Evolutionary conservation across 2,797 vertebrate species (phyloP), one percentile per base, ranked within the genome.

Genomic region (Oryzias dopingdopingensis): DNA sequence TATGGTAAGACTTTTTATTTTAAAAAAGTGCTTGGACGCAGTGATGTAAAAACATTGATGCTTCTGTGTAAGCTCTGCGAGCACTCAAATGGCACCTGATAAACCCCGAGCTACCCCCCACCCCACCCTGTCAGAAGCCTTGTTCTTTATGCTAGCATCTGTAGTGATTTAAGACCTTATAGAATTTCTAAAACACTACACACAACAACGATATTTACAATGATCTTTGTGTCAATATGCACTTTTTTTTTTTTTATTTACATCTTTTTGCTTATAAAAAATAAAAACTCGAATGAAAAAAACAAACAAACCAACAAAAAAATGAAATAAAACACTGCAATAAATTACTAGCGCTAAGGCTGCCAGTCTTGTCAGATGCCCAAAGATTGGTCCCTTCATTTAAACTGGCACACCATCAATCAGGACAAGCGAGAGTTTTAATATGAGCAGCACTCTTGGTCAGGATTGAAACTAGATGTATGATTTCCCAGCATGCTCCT

Each of bases 341-440:
- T 90, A 90, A 91, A 90, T 84, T 90, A 87, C 65, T 83, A 81
- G 79, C 82, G 80, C 92, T 92, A 92, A 93, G 91, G 91, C 90
- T 81, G 86, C 88, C 88, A 76, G 88, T 86, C 69, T 84, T 59
- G 49, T 92, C 91, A 76, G 88, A 85, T 67, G 46, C 47, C 70
- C 65, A 74, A n/a, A 49, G 3, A 42, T 32, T 64, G 76, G 76
- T 49, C 75, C 81, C 88, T 68, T 92, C 91, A 92, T 92, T 74
- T 57, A 79, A 87, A 87, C 88, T 65, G 83, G 85, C 88, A 81
- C 72, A 84, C 63, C 86, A 88, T 73, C 77, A 77, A 87, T 82
- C 56, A 71, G 69, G 80, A 74, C 62, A 63, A 67, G 75, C 67
- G 65, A 69, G 52, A 67, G 20, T 54, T 67, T 71, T 69, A 70